Percentiles rank a stretch among this genome's conserved stretches.
Conservation (phyloP, 2,113 vertebrate genomes). For the Indri indri region DNA sequence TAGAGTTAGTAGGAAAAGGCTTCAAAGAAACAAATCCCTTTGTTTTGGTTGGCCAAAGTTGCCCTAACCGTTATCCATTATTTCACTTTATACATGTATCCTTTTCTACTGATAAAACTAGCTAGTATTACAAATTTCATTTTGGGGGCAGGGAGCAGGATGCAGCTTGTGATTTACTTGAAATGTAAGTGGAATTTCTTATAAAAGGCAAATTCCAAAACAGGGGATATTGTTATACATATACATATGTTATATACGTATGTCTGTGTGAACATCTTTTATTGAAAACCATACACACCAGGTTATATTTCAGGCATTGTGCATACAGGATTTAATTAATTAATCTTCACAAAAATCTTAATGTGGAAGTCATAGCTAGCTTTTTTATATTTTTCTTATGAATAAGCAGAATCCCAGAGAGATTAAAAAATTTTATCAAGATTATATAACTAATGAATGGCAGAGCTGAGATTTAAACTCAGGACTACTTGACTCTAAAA, state of each 20-base stretch:
- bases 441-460: not conserved
- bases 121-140: not conserved
- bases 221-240: not conserved
- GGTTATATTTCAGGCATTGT: not conserved
- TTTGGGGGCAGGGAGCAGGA: fast-evolving
- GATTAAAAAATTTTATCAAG: not conserved
- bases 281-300: not conserved
- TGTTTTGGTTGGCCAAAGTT: not conserved
- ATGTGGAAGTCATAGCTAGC: not conserved
- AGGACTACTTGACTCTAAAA: not conserved
- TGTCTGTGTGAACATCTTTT: not conserved
- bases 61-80: not conserved
- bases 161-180: not conserved
- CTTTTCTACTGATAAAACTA: not conserved
- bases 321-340: not conserved
- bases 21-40: not conserved
- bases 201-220: not conserved
- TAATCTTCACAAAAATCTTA: not conserved
- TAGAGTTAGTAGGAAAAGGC: not conserved
- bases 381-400: not conserved
- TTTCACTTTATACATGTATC: not conserved
- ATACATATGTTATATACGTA: not conserved
- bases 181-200: not conserved
- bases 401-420: not conserved
- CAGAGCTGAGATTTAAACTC: not conserved